Conservation (phyloP, 2,113 vertebrate species). For the Pan paniscus region DNA sequence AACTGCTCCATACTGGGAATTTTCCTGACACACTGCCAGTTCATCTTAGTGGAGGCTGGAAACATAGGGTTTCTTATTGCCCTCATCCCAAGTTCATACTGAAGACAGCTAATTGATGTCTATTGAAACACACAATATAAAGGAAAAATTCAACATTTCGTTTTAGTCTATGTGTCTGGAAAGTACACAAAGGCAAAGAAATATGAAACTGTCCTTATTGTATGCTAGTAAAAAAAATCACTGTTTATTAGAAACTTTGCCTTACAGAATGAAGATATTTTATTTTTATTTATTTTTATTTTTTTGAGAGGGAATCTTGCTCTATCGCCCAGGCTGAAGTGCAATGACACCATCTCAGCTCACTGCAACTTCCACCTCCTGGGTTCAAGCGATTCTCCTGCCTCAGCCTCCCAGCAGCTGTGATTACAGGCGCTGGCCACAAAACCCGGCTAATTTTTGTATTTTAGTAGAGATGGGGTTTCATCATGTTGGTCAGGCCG, state of each 20-base stretch:
- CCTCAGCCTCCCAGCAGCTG: no score
- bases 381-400: no score
- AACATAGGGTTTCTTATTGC: slow-evolving; percentile 59
- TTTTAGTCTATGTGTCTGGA: slow-evolving; percentile 55
- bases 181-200: slow-evolving; percentile 63
- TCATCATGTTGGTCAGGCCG: no score
- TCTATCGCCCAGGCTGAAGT: no score
- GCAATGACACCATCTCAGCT: no score
- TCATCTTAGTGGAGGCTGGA: slow-evolving; percentile 60
- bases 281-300: no score
- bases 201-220: slow-evolving; percentile 39
- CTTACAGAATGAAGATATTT: slow-evolving; percentile 29
- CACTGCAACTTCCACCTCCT: no score
- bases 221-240: slow-evolving; percentile 57
- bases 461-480: no score
- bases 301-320: no score
- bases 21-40: slow-evolving; percentile 70
- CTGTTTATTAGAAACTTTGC: slow-evolving; percentile 39
- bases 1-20: slow-evolving; percentile 52
- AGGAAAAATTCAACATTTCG: slow-evolving; percentile 69
- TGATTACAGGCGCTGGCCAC: no score
- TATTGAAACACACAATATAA: slow-evolving; percentile 51
- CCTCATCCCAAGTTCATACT: slow-evolving; percentile 60
- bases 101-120: slow-evolving; percentile 68
- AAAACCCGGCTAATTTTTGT: no score